Percentiles rank a stretch among this genome's conserved stretches.
These are phyloP conservation scores for Engraulis encrasicolus DNA, from an alignment of 2,113 vertebrate species.

Conservation along the genomic window DNA sequence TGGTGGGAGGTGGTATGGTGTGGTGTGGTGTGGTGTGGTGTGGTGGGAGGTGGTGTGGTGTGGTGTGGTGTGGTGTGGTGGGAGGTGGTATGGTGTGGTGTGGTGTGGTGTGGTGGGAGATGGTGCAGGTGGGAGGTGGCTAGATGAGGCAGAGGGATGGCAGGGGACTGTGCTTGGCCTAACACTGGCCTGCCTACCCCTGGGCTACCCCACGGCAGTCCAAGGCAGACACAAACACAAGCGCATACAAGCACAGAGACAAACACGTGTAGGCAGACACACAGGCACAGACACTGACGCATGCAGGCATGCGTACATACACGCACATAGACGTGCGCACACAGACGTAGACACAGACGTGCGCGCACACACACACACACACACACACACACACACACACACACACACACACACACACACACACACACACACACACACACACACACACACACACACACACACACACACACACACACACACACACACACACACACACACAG, in stretches of 20 bases:
- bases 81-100: no score
- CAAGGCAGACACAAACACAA: no score
- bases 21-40: neutral
- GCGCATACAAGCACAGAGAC: no score
- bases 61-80: no score
- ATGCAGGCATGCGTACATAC: neutral
- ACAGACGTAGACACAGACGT: neutral
- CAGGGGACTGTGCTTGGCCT: neutral
- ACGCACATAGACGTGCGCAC: neutral
- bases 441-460: neutral
- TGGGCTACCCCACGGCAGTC: neutral
- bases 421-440: neutral
- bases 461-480: neutral
- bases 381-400: neutral
- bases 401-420: neutral
- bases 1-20: no score
- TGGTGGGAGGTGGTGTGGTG: neutral
- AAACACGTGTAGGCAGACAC: no score
- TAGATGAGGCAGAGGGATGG: neutral
- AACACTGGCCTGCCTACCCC: neutral
- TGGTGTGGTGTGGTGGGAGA: no score
- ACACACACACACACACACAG: neutral
- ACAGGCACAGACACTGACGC: no score
- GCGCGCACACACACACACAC: neutral
- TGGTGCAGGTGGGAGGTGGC: neutral